Conservation (phyloP, 2,113 vertebrate species). For the Xenus cinereus region DNA sequence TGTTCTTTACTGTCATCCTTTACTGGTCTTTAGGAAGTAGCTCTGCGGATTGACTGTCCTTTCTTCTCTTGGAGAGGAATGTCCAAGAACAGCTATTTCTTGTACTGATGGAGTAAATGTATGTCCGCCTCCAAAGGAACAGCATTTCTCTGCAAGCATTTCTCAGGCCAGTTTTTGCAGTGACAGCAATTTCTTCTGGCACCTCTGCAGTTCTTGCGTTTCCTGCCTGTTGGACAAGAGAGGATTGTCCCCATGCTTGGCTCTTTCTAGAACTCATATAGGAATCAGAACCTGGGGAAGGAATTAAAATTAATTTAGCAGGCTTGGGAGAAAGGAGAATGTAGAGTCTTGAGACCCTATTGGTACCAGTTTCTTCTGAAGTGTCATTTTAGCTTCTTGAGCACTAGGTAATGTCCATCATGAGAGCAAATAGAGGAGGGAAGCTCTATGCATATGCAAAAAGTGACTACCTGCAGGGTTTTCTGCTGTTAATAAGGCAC, state of each 20-base stretch:
- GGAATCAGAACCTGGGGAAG: not conserved
- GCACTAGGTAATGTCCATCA: not conserved
- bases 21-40: not conserved
- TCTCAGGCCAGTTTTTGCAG: not conserved
- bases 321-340: not conserved
- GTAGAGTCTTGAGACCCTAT: not conserved
- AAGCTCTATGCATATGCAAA: not conserved
- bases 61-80: not conserved
- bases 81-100: not conserved
- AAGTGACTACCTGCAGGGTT: not conserved
- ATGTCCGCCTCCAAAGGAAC: not conserved
- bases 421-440: not conserved
- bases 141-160: not conserved
- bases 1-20: not conserved
- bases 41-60: not conserved
- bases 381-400: not conserved
- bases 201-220: not conserved
- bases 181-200: not conserved
- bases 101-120: not conserved
- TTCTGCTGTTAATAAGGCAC: not conserved
- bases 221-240: not conserved
- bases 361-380: not conserved
- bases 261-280: not conserved
- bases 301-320: not conserved
- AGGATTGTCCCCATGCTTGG: not conserved